phyloP scores from a whole-genome alignment of 2,888 invertebrate species.

The Thymelicus lineola region DNA sequence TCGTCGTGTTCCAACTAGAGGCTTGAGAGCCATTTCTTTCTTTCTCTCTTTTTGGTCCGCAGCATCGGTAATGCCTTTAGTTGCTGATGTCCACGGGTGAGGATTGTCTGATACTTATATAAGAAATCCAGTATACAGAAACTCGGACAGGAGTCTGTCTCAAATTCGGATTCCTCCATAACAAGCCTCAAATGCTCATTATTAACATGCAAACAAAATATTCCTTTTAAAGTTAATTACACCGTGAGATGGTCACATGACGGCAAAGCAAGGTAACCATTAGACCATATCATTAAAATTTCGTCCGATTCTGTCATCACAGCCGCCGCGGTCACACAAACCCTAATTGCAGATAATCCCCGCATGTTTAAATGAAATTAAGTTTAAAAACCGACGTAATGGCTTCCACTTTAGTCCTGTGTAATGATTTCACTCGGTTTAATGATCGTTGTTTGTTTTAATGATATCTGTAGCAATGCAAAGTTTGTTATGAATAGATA shows the following conservation, averaged over 20 bases:
- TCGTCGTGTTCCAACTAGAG: too few relatives aligned
- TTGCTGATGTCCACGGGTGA: too few relatives aligned
- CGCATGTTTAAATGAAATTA: constrained; percentile 42
- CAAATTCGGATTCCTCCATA: too few relatives aligned
- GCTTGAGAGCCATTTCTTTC: too few relatives aligned
- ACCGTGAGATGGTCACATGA: constrained; percentile 56
- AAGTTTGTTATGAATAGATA: too few relatives aligned
- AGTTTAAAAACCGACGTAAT: constrained; percentile 39
- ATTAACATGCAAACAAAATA: constrained; percentile 9
- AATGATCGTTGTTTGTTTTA: constrained; percentile 13
- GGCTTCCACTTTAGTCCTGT: constrained; percentile 19
- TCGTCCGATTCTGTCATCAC: constrained; percentile 52
- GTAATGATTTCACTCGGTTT: constrained; percentile 27
- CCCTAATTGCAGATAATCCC: constrained; percentile 59
- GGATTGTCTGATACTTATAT: too few relatives aligned
- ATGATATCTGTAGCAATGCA: constrained; percentile 5
- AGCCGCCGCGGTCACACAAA: constrained; percentile 30
- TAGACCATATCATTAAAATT: constrained; percentile 69
- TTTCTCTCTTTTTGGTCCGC: too few relatives aligned
- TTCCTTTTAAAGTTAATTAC: constrained; percentile 47
- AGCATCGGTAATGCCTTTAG: too few relatives aligned
- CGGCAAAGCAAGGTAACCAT: constrained; percentile 44
- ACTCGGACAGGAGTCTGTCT: too few relatives aligned
- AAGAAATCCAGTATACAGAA: too few relatives aligned
- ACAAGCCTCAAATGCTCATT: not conserved